Evolutionary conservation across 2,888 invertebrate species (phyloP), one percentile per base, ranked within the genome.

Genomic region (Drosophila emarginata): DNA sequence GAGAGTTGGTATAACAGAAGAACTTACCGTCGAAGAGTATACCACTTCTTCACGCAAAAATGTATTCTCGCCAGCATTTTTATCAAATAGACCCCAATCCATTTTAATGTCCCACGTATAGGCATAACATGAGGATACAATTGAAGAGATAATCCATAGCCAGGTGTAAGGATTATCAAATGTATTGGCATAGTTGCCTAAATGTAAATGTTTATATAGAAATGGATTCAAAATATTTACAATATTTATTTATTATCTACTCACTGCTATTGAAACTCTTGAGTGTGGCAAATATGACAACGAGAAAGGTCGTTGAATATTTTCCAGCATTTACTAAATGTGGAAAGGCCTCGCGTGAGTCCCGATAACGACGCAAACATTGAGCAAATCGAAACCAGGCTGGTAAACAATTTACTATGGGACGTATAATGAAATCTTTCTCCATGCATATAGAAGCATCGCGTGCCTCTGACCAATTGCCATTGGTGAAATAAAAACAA

Each of bases 341-440:
- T 0, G 99, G 98, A 93, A 98, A 98, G 0, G 96, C 96, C 90
- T 98, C 97, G 77, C 95, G 94, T 0, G 98, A 97, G 92, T 99
- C 99, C 0, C 97, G 93, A 92, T 98, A 99, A 72, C 99, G 96
- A 0, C 99, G 94, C 62, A 99, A 92, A 87, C 99, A 99, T 91
- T 99, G 99, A 61, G 98, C 97, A 92, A 99, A 99, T 32, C 99
- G 95, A 77, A 98, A 97, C 98, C 98, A 99, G 0, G 99, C 99
- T 0, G 99, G 99, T 21, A 99, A 93, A 81, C 98, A 96, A 84
- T 96, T 96, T 37, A 99, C 96, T 9, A 98, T 92, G 0, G 98
- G 96, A 4, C 98, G 94, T 32, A 97, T 93, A 57, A 96, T 94
- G 76, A 95, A 94, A 76, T 94, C 95, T 87, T 95, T 95, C 71